Evolutionary conservation across 2,888 invertebrate genomes (phyloP), one percentile per base, ranked within the genome.

Genomic region (Agrypnus murinus): DNA sequence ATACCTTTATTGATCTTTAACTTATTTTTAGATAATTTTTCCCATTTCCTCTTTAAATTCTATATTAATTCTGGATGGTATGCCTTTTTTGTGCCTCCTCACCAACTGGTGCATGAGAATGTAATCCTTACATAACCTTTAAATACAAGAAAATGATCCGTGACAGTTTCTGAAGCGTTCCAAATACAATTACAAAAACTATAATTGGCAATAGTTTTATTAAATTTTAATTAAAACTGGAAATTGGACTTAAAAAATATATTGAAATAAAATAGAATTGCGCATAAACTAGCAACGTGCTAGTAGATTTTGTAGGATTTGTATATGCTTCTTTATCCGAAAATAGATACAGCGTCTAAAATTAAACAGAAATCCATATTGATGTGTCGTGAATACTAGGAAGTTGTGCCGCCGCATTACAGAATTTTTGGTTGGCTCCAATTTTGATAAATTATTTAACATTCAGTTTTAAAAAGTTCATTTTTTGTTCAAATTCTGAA

Each of bases 331-430:
- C 78, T 76, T 76, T 77, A 74, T 75, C 77, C 77, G 71, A 75
- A 79, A 79, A 79, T 79, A 79, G 79, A 75, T 75, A 74, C 70
- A 78, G 79, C 75, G 71, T 75, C 79, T 78, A 79, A 77, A 79
- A 78, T 78, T 79, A 78, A 76, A 76, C 75, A 70, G 73, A 75
- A 75, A 75, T 78, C 77, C 77, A 78, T 77, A 77, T 77, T 77
- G 77, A 78, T 76, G 75, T 77, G 75, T 77, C 75, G 74, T 75
- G 69, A 62, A 59, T 70, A 75, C 73, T 63, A 77, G 74, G 76
- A 77, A 77, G 71, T 75, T 31, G 17, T 43, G 43, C 58, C 12
- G 58, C 31, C 12, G 58, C 31, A 58, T 58, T 58, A 43, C 58
- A 25, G 58, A 12, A 58, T 31, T 58, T 55, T 55, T 31, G 36